phyloP scores from a whole-genome alignment of 1,140 invertebrate species.

The Bactericera cockerelli region DNA sequence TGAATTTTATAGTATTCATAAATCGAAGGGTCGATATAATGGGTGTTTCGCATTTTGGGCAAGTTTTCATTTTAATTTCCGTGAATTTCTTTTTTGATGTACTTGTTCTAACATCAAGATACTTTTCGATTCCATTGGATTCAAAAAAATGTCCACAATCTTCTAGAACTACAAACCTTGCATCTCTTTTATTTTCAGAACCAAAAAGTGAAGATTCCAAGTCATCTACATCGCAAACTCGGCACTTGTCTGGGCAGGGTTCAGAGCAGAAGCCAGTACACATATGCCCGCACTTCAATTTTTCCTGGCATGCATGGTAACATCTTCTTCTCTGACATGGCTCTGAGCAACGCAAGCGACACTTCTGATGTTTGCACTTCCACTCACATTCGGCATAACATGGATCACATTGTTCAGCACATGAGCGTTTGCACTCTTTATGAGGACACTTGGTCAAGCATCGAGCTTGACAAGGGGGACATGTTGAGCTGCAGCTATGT shows the following conservation, averaged over 20 bases:
- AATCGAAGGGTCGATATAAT: conserved; percentile 43
- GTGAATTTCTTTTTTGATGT: conserved; percentile 24
- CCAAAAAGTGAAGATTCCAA: conserved; percentile 39
- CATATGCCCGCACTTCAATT: conserved; percentile 37
- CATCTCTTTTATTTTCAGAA: conserved; percentile 36
- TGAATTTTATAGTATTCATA: conserved; percentile 38
- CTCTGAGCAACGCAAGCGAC: conserved; percentile 37
- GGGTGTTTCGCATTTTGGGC: conserved; percentile 44
- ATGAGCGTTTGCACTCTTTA: conserved; percentile 35
- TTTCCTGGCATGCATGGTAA: conserved; percentile 32
- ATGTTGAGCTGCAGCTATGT: conserved; percentile 38
- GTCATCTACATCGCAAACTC: conserved; percentile 30
- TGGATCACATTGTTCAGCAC: conserved; percentile 39
- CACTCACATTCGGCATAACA: conserved; percentile 38
- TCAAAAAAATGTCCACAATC: conserved; percentile 49
- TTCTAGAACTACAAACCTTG: conserved; percentile 40
- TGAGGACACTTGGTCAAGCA: conserved; percentile 43
- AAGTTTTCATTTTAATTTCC: conserved; percentile 37
- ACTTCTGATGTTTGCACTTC: conserved; percentile 36
- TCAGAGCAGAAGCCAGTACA: conserved; percentile 55
- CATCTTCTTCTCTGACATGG: conserved; percentile 36
- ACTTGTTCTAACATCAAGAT: conserved; percentile 20
- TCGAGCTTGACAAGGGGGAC: conserved; percentile 40
- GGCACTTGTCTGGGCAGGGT: conserved; percentile 36
- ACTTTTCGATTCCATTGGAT: conserved; percentile 34